Percentiles rank a stretch among this genome's conserved stretches.
phyloP scores from a whole-genome alignment of 2,113 vertebrate genomes.

The Ia io region DNA sequence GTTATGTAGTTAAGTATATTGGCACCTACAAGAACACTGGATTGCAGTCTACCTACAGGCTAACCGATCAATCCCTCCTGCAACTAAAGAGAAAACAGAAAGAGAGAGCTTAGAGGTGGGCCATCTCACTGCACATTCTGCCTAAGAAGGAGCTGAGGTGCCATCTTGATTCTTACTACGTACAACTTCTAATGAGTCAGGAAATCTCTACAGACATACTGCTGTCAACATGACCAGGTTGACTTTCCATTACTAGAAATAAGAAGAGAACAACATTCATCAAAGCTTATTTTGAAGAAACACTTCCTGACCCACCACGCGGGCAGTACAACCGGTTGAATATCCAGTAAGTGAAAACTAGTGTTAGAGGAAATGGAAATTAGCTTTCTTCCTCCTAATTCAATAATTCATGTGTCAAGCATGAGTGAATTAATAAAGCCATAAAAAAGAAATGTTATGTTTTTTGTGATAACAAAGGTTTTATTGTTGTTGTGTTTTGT shows the following conservation, averaged over 20 bases:
- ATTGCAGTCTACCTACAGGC: background rate
- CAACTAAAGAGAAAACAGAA: background rate
- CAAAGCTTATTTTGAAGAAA: conserved; percentile 16
- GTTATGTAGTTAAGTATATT: conserved; percentile 41
- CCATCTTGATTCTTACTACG: conserved; percentile 31
- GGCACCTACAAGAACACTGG: conserved; percentile 12
- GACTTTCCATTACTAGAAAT: background rate
- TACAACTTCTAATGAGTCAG: background rate
- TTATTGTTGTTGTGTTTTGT: background rate
- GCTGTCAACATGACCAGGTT: background rate
- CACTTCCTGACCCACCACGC: background rate
- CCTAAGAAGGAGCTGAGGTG: background rate
- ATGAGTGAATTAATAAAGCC: background rate
- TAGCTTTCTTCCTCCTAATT: background rate
- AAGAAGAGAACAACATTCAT: background rate
- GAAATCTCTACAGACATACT: background rate
- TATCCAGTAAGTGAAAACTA: background rate
- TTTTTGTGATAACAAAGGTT: background rate
- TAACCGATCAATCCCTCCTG: conserved; percentile 32
- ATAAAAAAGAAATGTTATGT: background rate
- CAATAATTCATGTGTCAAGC: background rate
- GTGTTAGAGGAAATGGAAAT: background rate
- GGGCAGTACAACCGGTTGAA: background rate
- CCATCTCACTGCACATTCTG: background rate
- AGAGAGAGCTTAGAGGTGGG: background rate